Evolutionary conservation across 1,140 invertebrate genomes (phyloP).

Genomic region (Drosophila persimilis): DNA sequence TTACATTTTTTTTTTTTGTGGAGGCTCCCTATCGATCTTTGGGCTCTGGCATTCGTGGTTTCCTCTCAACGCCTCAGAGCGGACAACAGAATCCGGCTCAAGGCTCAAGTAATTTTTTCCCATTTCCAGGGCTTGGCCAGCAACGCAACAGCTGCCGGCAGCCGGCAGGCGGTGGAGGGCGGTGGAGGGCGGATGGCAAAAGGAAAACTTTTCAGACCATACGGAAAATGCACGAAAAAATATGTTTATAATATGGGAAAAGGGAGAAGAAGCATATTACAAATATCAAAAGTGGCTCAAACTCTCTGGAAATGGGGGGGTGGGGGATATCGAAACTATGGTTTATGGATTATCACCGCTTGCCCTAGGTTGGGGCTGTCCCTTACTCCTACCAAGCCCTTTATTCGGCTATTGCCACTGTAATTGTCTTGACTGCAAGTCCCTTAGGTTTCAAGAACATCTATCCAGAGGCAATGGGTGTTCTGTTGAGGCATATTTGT

Average conservation of each 20-base stretch:
- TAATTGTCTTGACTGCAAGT: no score
- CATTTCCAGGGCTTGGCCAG: not conserved
- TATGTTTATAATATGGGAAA: not conserved
- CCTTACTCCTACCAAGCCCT: no score
- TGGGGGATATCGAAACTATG: no score
- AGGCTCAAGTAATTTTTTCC: conserved; percentile 31
- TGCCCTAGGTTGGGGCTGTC: no score
- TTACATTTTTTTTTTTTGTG: conserved; percentile 56
- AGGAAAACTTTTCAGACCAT: conserved; percentile 46
- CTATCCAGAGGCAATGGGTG: no score
- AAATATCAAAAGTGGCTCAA: no score
- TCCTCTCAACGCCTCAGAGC: conserved; percentile 33
- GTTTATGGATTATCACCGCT: no score
- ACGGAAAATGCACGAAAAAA: conserved; percentile 13
- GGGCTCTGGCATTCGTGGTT: conserved; percentile 28
- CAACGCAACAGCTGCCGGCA: conserved; percentile 51
- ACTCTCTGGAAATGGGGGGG: no score
- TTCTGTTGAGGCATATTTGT: no score
- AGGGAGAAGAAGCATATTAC: no score
- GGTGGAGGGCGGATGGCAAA: conserved; percentile 7
- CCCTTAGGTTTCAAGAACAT: no score
- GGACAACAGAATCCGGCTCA: conserved; percentile 36
- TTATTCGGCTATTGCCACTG: no score
- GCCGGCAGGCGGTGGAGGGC: conserved; percentile 9
- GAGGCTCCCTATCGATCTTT: conserved; percentile 56